Conservation (phyloP, 1,140 invertebrate species). For the Coptotermes formosanus region DNA sequence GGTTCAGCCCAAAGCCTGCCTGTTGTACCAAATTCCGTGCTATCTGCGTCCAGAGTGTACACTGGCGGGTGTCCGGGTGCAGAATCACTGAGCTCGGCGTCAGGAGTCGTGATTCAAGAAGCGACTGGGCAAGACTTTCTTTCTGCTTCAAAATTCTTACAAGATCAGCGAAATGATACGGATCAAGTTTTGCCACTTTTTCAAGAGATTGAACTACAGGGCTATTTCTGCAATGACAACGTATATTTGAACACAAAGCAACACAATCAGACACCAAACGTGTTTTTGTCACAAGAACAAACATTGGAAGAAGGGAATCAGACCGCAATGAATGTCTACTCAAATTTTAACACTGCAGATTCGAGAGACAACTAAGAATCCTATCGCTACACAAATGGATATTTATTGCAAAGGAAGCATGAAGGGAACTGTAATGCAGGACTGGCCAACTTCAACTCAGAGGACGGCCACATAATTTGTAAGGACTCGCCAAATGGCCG, state of each 20-base stretch:
- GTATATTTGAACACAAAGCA: background rate
- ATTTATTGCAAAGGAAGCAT: too few relatives aligned
- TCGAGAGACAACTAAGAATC: too few relatives aligned
- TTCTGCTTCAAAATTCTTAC: background rate
- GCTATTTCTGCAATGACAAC: background rate
- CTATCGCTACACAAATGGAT: too few relatives aligned
- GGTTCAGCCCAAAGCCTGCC: background rate
- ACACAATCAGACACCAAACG: background rate
- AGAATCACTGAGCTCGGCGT: background rate
- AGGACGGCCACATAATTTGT: too few relatives aligned
- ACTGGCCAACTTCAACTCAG: too few relatives aligned
- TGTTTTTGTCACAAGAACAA: background rate
- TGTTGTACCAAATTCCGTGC: background rate
- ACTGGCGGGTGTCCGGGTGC: background rate
- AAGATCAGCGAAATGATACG: background rate
- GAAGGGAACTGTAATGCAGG: too few relatives aligned
- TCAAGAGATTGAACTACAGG: background rate
- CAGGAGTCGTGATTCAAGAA: background rate
- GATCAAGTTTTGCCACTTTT: background rate
- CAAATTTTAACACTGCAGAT: too few relatives aligned
- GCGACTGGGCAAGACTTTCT: background rate
- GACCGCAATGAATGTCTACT: too few relatives aligned
- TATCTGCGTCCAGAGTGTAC: background rate
- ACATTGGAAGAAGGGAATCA: background rate
- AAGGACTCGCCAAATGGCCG: too few relatives aligned